Evolutionary conservation across 2,888 invertebrate genomes (phyloP).

Genomic region (Pristionchus entomophagus): DNA sequence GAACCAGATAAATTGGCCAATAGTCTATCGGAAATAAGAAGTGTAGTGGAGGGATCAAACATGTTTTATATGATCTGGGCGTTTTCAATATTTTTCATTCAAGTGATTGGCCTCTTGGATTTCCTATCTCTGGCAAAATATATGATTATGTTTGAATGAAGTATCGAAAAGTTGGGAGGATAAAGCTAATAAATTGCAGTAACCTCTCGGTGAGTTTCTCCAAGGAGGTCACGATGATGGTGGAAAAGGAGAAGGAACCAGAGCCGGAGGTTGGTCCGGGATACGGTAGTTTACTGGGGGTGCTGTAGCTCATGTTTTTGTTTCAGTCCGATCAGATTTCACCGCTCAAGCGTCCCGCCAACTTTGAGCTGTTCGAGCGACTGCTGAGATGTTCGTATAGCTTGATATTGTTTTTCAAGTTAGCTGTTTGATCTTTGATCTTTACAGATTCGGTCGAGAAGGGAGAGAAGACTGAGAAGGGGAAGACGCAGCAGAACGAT

Average conservation of each 20-base stretch:
- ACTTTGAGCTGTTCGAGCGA: slow-evolving; percentile 22
- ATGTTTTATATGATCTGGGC: too few species aligned
- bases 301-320: not conserved
- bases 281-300: not conserved
- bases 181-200: not conserved
- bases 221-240: slow-evolving; percentile 35
- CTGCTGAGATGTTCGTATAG: slow-evolving; percentile 12
- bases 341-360: not conserved
- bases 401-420: not conserved
- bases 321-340: not conserved
- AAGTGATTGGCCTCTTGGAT: too few species aligned
- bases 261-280: not conserved
- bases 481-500: slow-evolving; percentile 7
- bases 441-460: slow-evolving; percentile 18
- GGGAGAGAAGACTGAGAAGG: not conserved
- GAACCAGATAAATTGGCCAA: too few species aligned
- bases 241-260: not conserved
- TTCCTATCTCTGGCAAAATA: too few species aligned
- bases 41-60: too few species aligned
- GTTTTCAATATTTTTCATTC: too few species aligned
- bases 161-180: too few species aligned
- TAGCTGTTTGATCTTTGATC: not conserved
- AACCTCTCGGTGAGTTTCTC: slow-evolving; percentile 47
- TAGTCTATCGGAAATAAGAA: too few species aligned
- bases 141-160: too few species aligned